phyloP scores from a whole-genome alignment of 2,797 vertebrate species.

The Otolemur crassicaudatus region DNA sequence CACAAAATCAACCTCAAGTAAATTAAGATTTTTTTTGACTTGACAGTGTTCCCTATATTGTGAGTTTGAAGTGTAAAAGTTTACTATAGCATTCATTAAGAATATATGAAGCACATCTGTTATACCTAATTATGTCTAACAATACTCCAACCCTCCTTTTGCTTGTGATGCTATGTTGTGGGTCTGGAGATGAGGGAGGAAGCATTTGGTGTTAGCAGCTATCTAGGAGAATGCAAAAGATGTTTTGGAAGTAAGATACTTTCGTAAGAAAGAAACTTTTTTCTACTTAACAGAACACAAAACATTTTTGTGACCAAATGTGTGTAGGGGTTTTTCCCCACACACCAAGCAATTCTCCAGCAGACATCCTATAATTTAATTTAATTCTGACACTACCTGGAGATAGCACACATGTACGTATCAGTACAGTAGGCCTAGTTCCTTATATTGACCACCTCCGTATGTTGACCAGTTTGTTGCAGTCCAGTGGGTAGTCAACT shows the following conservation, averaged over 20 bases:
- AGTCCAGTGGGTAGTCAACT: too few relatives aligned
- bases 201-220: background rate
- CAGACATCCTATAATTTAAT: background rate
- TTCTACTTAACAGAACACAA: background rate
- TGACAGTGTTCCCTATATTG: background rate
- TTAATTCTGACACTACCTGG: background rate
- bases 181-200: background rate
- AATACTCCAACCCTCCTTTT: background rate
- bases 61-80: background rate
- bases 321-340: background rate
- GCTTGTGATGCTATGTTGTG: too few relatives aligned
- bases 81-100: slow-evolving; percentile 26
- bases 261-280: background rate
- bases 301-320: background rate
- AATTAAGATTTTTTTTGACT: slow-evolving; percentile 6
- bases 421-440: too few relatives aligned
- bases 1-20: background rate
- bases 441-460: too few relatives aligned
- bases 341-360: background rate
- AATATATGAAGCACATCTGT: background rate
- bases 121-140: background rate
- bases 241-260: background rate
- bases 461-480: too few relatives aligned
- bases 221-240: background rate
- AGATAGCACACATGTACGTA: background rate